These are phyloP conservation scores for Egretta garzetta DNA, from an alignment of 2,113 vertebrate species.

Conservation along the genomic window DNA sequence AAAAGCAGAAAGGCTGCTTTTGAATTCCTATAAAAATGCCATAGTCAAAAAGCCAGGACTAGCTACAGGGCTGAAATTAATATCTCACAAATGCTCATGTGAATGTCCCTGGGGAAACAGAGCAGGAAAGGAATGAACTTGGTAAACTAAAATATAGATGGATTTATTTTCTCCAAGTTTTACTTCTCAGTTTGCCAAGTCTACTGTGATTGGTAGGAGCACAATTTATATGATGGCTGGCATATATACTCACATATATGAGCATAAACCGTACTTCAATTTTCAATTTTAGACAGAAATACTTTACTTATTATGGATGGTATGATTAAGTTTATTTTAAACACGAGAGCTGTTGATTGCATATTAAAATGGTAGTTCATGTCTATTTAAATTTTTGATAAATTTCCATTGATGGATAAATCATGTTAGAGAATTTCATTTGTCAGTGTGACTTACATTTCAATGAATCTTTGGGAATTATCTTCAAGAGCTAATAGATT, in stretches of 20 bases:
- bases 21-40: neutral
- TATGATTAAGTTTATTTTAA: neutral
- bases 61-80: neutral
- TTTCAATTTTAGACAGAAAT: neutral
- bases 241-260: neutral
- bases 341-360: neutral
- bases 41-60: neutral
- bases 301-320: neutral
- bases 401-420: neutral
- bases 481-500: neutral
- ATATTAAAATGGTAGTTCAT: constrained; percentile 31
- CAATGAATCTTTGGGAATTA: neutral
- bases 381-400: constrained; percentile 17
- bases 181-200: neutral
- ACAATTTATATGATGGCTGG: neutral
- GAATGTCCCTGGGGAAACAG: neutral
- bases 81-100: neutral
- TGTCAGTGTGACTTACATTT: neutral
- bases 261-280: neutral
- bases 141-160: neutral
- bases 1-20: neutral
- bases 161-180: neutral
- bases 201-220: neutral
- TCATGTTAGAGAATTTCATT: constrained; percentile 20
- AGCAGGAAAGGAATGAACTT: neutral